Base-by-base conservation (phyloP, 1,140 invertebrate species). In the Helicoverpa zea region DNA sequence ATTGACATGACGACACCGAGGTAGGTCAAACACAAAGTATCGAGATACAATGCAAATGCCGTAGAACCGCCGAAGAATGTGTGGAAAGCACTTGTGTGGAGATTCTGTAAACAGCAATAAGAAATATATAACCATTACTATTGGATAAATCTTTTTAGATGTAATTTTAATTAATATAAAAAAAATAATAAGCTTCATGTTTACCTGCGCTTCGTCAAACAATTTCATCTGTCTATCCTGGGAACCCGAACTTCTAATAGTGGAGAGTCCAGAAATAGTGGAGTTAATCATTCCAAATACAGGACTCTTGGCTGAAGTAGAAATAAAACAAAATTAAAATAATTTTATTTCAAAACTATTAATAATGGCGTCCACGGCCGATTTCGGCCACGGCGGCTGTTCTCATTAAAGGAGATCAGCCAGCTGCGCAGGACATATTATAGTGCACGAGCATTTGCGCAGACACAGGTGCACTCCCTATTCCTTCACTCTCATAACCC, bases 191-290 rank as follows among this genome's bases (percentile, higher is more conserved):
- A 18, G 3, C 2, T 18, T 10, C 35, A 58, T 49, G 16, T 9
- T 84, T 84, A 94, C 96, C 91, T 96, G 96, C 52, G 95, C 95
- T 35, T 94, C 86, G 81, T 96, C 95, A 86, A 98, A 98, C 83
- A 96, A 96, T 58, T 96, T 94, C 43, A 96, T 96, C 59, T 99
- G 95, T 85, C 97, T 95, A 61, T 94, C 86, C 82, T 94, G 89
- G 7, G 93, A 88, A 61, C 92, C 88, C 0, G 90, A 90, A 82
- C 92, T 93, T 82, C 94, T 90, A 5, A 94, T 95, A 5, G 95
- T 96, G 5, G 91, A 91, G 35, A 96, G 82, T 52, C 95, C 95
- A 63, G 92, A 81, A 70, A 96, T 90, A 13, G 95, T 94, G 9
- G 95, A 95, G 72, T 91, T 95, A 52, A 95, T 94, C 90, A 95